Evolutionary conservation across 2,113 vertebrate species (phyloP).

Genomic region (Labeo rohita): DNA sequence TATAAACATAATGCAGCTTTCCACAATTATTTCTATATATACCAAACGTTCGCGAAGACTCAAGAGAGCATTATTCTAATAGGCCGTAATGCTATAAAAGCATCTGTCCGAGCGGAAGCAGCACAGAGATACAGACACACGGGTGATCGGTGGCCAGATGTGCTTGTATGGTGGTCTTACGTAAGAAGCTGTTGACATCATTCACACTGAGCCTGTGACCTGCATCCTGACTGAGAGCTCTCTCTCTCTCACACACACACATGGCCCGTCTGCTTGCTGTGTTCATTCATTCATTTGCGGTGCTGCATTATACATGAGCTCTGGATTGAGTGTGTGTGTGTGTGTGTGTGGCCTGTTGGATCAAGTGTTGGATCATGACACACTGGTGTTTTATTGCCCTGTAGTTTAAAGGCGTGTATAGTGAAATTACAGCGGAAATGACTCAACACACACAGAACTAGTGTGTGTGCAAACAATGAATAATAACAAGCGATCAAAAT

Average conservation of each 20-base stretch:
- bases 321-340: background rate
- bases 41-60: background rate
- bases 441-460: background rate
- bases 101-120: background rate
- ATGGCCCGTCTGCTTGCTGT: too few species aligned
- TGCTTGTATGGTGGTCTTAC: conserved; percentile 1
- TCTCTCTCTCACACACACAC: background rate
- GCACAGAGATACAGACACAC: background rate
- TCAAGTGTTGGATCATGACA: background rate
- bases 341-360: background rate
- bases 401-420: background rate
- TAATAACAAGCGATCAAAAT: background rate
- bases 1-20: too few species aligned
- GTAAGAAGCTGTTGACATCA: conserved; percentile 37
- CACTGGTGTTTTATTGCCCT: conserved; percentile 19
- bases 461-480: background rate
- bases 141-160: background rate
- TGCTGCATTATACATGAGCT: background rate
- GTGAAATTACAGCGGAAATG: background rate
- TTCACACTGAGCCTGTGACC: conserved; percentile 13
- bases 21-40: too few species aligned
- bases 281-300: background rate
- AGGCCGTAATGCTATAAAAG: background rate
- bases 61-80: background rate
- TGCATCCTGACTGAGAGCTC: conserved; percentile 27